Evolutionary conservation across 2,113 vertebrate species (phyloP).

Genomic region (Scortum barcoo): DNA sequence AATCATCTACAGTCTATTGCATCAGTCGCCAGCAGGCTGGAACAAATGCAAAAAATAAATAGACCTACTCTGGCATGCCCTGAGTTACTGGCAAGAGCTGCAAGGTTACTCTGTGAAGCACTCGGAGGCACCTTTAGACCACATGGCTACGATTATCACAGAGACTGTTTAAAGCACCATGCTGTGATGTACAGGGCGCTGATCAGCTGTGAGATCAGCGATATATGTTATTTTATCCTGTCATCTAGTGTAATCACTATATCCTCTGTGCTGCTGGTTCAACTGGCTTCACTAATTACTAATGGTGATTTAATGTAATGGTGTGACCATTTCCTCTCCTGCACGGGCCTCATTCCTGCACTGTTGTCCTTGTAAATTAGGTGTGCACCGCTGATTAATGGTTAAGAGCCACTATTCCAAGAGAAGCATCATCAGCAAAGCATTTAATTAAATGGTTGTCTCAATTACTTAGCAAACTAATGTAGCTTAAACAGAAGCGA

Average conservation of each 20-base stretch:
- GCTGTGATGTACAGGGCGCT: conserved; percentile 56
- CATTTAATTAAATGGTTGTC: conserved; percentile 83
- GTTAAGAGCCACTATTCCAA: conserved; percentile 78
- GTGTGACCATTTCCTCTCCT: conserved; percentile 68
- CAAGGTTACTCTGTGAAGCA: conserved; percentile 67
- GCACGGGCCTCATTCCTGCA: conserved; percentile 61
- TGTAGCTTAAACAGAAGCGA: conserved; percentile 74
- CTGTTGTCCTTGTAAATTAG: conserved; percentile 84
- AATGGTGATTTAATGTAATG: conserved; percentile 78
- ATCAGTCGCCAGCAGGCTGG: conserved; percentile 72
- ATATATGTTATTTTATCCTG: conserved; percentile 50
- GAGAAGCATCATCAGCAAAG: conserved; percentile 78
- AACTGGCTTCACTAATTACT: conserved; percentile 75
- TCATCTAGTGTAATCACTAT: conserved; percentile 61
- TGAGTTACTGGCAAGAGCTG: conserved; percentile 71
- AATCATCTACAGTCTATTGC: conserved; percentile 79
- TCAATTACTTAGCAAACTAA: conserved; percentile 81
- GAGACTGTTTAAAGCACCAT: conserved; percentile 32
- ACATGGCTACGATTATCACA: conserved; percentile 62
- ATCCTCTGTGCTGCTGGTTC: conserved; percentile 47
- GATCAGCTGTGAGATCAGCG: conserved; percentile 62
- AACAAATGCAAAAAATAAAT: conserved; percentile 82
- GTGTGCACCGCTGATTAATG: conserved; percentile 81
- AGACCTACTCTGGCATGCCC: conserved; percentile 67
- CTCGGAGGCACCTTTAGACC: conserved; percentile 56